Base-by-base conservation (phyloP, 2,797 vertebrate species). In the Gymnothorax reevesii region DNA sequence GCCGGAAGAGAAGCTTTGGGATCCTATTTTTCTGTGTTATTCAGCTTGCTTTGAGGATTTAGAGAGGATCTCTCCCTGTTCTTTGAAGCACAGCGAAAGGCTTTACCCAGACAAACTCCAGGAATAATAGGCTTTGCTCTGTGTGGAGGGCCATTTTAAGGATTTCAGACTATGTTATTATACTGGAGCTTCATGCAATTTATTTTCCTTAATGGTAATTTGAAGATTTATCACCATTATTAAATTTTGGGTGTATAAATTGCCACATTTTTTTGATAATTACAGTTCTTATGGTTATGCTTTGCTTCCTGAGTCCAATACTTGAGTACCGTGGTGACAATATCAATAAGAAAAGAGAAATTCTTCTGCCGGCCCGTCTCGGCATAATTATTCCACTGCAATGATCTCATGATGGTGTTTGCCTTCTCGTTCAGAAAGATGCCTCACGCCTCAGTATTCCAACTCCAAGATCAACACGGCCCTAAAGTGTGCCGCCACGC, bases 121-220 rank as follows among this genome's bases (percentile, higher is more conserved):
- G 54, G 55, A 82, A 82, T 82, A 82, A 82, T 57, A 82, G 80
- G 22, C 80, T 82, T 82, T 82, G 25, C 80, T 82, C 80, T 27
- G 27, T 57, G 42, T 9, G 75, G 75, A 79, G 75, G 75, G 42
- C 33, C 75, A 79, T 54, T 54, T 79, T 54, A 79, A 79, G 75
- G 49, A 54, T 54, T 54, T 15, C 33, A 54, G 33, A 22, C 75
- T 79, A 79, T 79, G 49, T 79, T 79, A 79, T 79, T 79, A 79
- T 8, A 79, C 33, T 15, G 15, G 42, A 79, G 17, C 6, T 15
- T 42, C 33, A 33, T 79, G 75, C 42, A 42, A 79, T 79, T 79
- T 79, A 79, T 79, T 79, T 54, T 79, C 75, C 33, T 42, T 79
- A 52, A 79, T 79, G 49, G 42, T 79, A 79, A 79, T 79, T 79